Conservation (phyloP, 2,797 vertebrate genomes). For the Syncerus caffer region DNA sequence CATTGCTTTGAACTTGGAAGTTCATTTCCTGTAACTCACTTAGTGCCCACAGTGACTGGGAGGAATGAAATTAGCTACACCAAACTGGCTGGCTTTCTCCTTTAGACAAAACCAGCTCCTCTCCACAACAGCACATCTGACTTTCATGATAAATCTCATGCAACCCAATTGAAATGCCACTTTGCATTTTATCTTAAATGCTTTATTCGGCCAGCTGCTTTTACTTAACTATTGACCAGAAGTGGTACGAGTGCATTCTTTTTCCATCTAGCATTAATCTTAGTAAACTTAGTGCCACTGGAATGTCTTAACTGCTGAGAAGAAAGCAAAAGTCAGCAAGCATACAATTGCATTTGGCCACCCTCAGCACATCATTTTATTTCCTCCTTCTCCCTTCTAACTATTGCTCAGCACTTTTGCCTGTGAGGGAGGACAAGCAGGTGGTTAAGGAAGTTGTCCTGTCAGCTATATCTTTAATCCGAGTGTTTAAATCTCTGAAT, state of each 20-base stretch:
- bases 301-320: conserved; percentile 76
- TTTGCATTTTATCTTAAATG: conserved; percentile 76
- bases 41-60: conserved; percentile 26
- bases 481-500: conserved; percentile 76
- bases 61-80: conserved; percentile 39
- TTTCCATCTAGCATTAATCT: conserved; percentile 80
- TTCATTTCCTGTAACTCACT: conserved; percentile 59
- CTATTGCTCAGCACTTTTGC: conserved; percentile 76
- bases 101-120: conserved; percentile 56
- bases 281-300: conserved; percentile 72
- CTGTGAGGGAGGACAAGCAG: conserved; percentile 69
- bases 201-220: conserved; percentile 68
- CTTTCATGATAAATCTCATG: conserved; percentile 70
- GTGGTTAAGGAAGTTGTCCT: conserved; percentile 80
- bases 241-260: conserved; percentile 70
- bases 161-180: conserved; percentile 71
- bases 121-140: conserved; percentile 59
- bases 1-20: conserved; percentile 38
- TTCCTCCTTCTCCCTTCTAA: conserved; percentile 72
- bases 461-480: conserved; percentile 84
- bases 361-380: conserved; percentile 78
- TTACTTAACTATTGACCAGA: conserved; percentile 79
- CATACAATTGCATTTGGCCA: conserved; percentile 67
- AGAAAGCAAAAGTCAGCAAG: conserved; percentile 81
- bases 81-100: conserved; percentile 41